Conservation (phyloP, 1,140 invertebrate genomes). For the Drosophila pruinosa region DNA sequence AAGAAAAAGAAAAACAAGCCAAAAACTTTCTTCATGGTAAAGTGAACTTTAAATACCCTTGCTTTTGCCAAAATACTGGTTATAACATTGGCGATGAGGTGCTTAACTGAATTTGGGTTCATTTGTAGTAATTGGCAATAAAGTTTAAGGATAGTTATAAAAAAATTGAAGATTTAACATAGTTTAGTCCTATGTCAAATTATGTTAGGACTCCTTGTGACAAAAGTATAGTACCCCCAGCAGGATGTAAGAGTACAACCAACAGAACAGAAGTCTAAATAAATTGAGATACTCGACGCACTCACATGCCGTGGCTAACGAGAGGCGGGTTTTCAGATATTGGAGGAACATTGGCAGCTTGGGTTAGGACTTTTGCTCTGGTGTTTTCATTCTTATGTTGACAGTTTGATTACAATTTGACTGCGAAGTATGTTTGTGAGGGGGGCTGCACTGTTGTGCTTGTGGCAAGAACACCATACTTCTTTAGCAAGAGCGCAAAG, state of each 20-base stretch:
- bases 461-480: conserved; percentile 16
- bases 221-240: background rate
- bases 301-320: conserved; percentile 28
- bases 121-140: too few species aligned
- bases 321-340: conserved; percentile 29
- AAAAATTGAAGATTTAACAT: too few species aligned
- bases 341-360: conserved; percentile 10
- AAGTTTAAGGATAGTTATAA: too few species aligned
- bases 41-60: background rate
- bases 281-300: conserved; percentile 53
- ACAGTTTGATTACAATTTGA: conserved; percentile 52
- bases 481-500: background rate
- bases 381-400: conserved; percentile 8
- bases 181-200: too few species aligned
- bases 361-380: conserved; percentile 28
- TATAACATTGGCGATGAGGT: too few species aligned
- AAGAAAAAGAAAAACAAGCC: background rate
- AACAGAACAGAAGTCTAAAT: conserved; percentile 9
- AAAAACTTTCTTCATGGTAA: background rate
- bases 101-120: too few species aligned
- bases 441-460: conserved; percentile 31
- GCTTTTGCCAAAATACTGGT: too few species aligned
- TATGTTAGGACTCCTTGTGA: background rate
- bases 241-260: background rate
- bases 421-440: background rate